phyloP scores from a whole-genome alignment of 2,888 invertebrate genomes.

The Macrostomum cliftonense region DNA sequence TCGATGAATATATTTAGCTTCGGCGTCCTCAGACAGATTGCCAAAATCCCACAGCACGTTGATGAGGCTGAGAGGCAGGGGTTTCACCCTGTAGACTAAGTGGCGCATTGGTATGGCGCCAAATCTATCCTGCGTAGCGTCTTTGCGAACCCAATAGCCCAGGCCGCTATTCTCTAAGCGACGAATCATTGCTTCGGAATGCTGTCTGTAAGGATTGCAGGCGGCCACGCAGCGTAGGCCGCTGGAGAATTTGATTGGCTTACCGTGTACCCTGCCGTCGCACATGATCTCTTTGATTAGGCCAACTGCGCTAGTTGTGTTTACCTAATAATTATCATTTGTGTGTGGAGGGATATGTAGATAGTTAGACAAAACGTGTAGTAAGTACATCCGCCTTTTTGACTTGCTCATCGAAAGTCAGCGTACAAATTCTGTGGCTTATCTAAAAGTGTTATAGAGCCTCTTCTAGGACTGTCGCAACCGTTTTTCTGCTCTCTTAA shows the following conservation, averaged over 20 bases:
- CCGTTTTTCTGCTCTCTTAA: no score
- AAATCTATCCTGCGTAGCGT: constrained; percentile 20
- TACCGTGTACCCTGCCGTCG: constrained; percentile 22
- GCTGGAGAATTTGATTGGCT: constrained; percentile 15
- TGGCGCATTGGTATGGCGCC: constrained; percentile 25
- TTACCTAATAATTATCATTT: no score
- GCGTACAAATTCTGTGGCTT: no score
- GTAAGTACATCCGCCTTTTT: no score
- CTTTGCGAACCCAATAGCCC: constrained; percentile 27
- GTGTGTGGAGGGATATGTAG: no score
- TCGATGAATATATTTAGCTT: constrained; percentile 26
- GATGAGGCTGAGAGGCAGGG: constrained; percentile 27
- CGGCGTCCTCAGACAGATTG: constrained; percentile 20
- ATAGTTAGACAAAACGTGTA: no score
- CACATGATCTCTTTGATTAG: constrained; percentile 32
- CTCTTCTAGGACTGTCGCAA: no score
- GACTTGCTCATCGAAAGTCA: no score
- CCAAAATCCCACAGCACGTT: constrained; percentile 34
- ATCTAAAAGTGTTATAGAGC: no score
- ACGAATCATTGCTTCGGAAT: constrained; percentile 24
- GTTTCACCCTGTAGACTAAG: constrained; percentile 30
- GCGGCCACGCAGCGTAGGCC: constrained; percentile 29
- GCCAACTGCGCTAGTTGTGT: constrained; percentile 30
- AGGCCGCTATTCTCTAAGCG: constrained; percentile 26
- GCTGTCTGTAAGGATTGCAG: constrained; percentile 29